These are phyloP conservation scores for Diorhabda sublineata DNA, from an alignment of 1,140 invertebrate species.

Conservation along the genomic window DNA sequence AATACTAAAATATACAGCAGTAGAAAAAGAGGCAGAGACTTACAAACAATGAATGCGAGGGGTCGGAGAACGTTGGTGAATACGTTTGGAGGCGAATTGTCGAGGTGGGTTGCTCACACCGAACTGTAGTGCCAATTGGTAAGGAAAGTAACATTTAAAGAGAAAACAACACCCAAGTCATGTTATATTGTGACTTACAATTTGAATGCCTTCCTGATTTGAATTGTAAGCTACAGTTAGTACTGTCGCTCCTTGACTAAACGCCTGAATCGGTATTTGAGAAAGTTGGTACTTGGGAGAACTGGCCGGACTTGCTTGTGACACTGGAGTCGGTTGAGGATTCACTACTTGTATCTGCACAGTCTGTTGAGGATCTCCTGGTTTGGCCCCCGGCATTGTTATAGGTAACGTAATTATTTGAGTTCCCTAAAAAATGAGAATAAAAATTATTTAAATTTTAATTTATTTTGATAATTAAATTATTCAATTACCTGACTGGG, in stretches of 20 bases:
- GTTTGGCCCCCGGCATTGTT: constrained; percentile 67
- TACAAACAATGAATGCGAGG: too few species aligned
- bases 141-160: too few species aligned
- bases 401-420: constrained; percentile 71
- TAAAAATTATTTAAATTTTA: too few species aligned
- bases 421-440: constrained; percentile 42
- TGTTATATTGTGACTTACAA: constrained; percentile 39
- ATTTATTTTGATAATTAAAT: neutral
- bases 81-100: too few species aligned
- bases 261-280: constrained; percentile 62
- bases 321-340: constrained; percentile 32
- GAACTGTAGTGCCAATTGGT: too few species aligned
- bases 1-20: too few species aligned
- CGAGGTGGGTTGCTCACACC: too few species aligned
- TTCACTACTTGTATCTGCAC: constrained; percentile 68
- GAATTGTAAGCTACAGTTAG: constrained; percentile 68
- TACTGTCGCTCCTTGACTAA: constrained; percentile 62
- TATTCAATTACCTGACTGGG: constrained; percentile 36
- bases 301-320: constrained; percentile 44
- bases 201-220: constrained; percentile 54
- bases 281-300: constrained; percentile 67
- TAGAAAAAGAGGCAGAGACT: too few species aligned
- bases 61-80: too few species aligned
- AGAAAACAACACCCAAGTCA: too few species aligned
- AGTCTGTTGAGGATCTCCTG: constrained; percentile 68